Percentiles rank a stretch among this genome's conserved stretches.
Evolutionary conservation across 1,140 invertebrate genomes (phyloP).

Genomic region (Polypedilum pembai): DNA sequence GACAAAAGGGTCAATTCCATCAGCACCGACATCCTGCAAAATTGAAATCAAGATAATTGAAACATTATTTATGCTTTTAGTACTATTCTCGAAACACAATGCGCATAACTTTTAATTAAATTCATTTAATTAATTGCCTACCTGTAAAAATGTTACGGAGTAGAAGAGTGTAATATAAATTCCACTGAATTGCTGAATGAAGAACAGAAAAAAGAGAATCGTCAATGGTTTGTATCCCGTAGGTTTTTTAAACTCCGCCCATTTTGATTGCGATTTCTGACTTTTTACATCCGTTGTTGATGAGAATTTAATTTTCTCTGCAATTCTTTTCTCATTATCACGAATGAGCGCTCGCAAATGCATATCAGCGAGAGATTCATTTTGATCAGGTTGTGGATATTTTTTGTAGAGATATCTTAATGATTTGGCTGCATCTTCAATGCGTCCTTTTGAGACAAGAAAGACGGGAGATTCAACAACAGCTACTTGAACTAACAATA

Average conservation of each 20-base stretch:
- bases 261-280: constrained; percentile 38
- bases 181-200: constrained; percentile 55
- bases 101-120: neutral
- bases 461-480: constrained; percentile 63
- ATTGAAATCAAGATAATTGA: constrained; percentile 28
- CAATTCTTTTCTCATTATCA: constrained; percentile 43
- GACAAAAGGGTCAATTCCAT: constrained; percentile 45
- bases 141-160: constrained; percentile 54
- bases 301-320: constrained; percentile 30
- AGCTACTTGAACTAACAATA: constrained; percentile 48
- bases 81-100: neutral
- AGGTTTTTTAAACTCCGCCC: constrained; percentile 46
- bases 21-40: constrained; percentile 45
- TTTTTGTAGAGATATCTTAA: constrained; percentile 46
- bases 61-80: neutral
- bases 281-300: constrained; percentile 38
- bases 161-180: constrained; percentile 64
- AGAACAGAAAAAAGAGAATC: constrained; percentile 50
- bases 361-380: constrained; percentile 39
- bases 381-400: constrained; percentile 40
- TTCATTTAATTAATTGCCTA: constrained; percentile 42
- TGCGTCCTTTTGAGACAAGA: constrained; percentile 50
- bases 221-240: constrained; percentile 54
- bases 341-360: constrained; percentile 42
- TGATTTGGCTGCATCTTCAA: constrained; percentile 48